A percentile compares a stretch with the other conserved stretches of the same genome.
Evolutionary conservation across 2,113 vertebrate species (phyloP).

Genomic region (Calypte anna): DNA sequence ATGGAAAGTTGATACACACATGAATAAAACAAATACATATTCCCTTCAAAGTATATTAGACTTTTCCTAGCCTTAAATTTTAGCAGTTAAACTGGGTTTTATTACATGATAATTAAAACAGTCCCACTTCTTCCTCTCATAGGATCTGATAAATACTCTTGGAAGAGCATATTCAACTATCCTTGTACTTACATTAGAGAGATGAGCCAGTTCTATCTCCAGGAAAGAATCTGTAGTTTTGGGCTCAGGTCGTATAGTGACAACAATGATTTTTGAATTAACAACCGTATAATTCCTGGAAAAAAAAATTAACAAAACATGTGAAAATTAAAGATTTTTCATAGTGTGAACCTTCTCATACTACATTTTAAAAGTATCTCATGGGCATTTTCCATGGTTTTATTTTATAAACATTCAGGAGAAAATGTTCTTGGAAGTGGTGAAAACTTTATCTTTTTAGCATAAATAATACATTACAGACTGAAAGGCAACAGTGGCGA

Average conservation of each 20-base stretch:
- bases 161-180: background rate
- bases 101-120: background rate
- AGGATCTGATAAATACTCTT: background rate
- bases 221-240: constrained; percentile 88
- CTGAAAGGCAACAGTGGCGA: background rate
- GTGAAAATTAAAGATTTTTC: background rate
- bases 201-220: constrained; percentile 96
- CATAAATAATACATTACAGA: background rate
- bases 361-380: background rate
- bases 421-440: background rate
- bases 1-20: background rate
- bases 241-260: constrained; percentile 94
- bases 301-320: background rate
- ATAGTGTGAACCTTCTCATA: background rate
- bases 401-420: background rate
- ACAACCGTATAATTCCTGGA: constrained; percentile 94
- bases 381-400: background rate
- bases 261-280: constrained; percentile 98
- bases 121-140: background rate
- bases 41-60: background rate
- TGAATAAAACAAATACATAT: background rate
- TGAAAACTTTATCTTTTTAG: background rate
- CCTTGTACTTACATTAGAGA: constrained; percentile 91
- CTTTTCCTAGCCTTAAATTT: background rate
- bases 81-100: background rate